phyloP scores from a whole-genome alignment of 2,797 vertebrate genomes.

The Sebastes oblongus region DNA sequence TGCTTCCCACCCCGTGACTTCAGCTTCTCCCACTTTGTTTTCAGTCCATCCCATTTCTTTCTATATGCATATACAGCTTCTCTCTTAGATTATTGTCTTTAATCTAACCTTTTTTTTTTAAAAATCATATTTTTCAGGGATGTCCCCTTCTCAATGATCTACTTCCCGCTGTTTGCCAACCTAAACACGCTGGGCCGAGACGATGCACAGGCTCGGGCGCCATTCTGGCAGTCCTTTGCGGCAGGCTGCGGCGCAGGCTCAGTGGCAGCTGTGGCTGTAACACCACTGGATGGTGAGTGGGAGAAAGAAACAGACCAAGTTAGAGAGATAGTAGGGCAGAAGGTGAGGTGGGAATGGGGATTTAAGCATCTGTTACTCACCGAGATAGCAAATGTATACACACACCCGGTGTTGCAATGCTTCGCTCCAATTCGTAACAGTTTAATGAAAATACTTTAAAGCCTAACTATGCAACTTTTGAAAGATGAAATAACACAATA shows the following conservation, averaged over 20 bases:
- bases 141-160: conserved; percentile 88
- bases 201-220: conserved; percentile 64
- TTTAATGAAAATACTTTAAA: background rate
- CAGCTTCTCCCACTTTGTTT: background rate
- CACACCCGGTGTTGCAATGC: background rate
- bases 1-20: background rate
- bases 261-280: conserved; percentile 87
- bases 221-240: conserved; percentile 85
- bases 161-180: conserved; percentile 89
- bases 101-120: background rate
- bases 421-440: background rate
- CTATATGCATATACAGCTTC: background rate
- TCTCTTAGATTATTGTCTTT: background rate
- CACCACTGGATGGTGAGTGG: conserved; percentile 83
- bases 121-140: conserved; percentile 69
- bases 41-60: background rate
- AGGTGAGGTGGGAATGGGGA: background rate
- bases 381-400: background rate
- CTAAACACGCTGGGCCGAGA: conserved; percentile 81
- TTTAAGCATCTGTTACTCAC: background rate
- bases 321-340: background rate
- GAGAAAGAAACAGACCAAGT: background rate
- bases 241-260: conserved; percentile 83
- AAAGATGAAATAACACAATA: background rate
- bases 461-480: background rate